These are phyloP conservation scores for Tinamus major DNA, from an alignment of 2,797 vertebrate species.

Conservation along the genomic window DNA sequence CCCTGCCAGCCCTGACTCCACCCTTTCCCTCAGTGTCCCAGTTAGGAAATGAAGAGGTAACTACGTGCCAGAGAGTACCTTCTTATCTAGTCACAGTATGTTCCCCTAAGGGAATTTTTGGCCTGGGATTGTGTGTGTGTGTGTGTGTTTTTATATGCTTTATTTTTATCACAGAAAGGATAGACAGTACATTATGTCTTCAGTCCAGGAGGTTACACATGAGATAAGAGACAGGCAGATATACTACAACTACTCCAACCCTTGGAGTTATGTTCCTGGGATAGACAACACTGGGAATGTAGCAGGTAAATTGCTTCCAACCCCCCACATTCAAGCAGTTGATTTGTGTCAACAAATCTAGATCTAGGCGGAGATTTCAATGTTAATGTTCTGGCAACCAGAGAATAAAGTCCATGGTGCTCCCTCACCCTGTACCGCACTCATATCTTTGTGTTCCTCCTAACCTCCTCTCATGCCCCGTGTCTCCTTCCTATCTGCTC, in stretches of 20 bases:
- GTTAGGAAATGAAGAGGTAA: slow-evolving; percentile 60
- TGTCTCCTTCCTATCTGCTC: not conserved
- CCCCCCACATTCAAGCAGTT: not conserved
- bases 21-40: slow-evolving; percentile 20
- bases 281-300: slow-evolving; percentile 30
- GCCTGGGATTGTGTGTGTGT: slow-evolving; percentile 59
- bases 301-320: slow-evolving; percentile 65
- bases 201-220: slow-evolving; percentile 65
- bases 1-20: not conserved
- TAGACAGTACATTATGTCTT: slow-evolving; percentile 77
- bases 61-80: slow-evolving; percentile 68
- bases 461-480: not conserved
- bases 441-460: not conserved
- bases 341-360: slow-evolving; percentile 72
- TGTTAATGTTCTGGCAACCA: slow-evolving; percentile 39
- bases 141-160: slow-evolving; percentile 64
- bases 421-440: not conserved
- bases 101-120: slow-evolving; percentile 74
- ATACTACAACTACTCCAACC: slow-evolving; percentile 56
- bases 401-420: slow-evolving; percentile 64
- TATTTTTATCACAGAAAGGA: slow-evolving; percentile 74
- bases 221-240: slow-evolving; percentile 71
- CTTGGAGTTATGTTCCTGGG: not conserved
- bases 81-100: slow-evolving; percentile 77
- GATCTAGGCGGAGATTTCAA: slow-evolving; percentile 64